Evolutionary conservation across 2,797 vertebrate genomes (phyloP).

Genomic region (Lacerta agilis): DNA sequence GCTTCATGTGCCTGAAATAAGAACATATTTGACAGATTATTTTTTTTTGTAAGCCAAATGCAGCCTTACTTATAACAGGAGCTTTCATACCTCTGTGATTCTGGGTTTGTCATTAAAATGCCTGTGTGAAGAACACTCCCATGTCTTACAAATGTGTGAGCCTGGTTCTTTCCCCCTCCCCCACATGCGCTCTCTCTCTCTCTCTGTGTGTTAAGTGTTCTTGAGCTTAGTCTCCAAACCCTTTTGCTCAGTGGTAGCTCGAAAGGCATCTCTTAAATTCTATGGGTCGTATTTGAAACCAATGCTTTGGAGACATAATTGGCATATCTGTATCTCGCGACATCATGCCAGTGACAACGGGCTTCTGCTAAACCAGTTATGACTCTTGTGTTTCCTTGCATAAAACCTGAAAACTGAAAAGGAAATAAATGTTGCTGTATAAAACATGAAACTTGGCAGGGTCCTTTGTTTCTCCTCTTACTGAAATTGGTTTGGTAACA

Average conservation of each 20-base stretch:
- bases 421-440: slow-evolving; percentile 55
- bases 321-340: slow-evolving; percentile 23
- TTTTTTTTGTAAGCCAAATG: slow-evolving; percentile 60
- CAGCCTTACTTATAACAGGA: slow-evolving; percentile 68
- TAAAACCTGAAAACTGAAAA: slow-evolving; percentile 33
- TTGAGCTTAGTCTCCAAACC: slow-evolving; percentile 12
- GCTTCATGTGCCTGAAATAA: slow-evolving; percentile 56
- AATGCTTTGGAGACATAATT: slow-evolving; percentile 44
- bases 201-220: slow-evolving; percentile 15
- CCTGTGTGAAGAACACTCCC: slow-evolving; percentile 17
- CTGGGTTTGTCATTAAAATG: slow-evolving; percentile 57
- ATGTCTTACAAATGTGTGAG: slow-evolving; percentile 27
- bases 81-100: slow-evolving; percentile 66
- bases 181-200: neutral
- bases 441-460: slow-evolving; percentile 27
- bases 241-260: slow-evolving; percentile 6
- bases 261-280: neutral
- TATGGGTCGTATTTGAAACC: slow-evolving; percentile 16
- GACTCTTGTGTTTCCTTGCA: neutral
- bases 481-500: neutral
- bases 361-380: slow-evolving; percentile 50
- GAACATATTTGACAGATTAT: slow-evolving; percentile 60
- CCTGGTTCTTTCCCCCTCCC: neutral
- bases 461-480: slow-evolving; percentile 41
- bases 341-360: slow-evolving; percentile 10